Base-by-base conservation (phyloP, 2,113 vertebrate genomes). In the Sinocyclocheilus anshuiensis region DNA sequence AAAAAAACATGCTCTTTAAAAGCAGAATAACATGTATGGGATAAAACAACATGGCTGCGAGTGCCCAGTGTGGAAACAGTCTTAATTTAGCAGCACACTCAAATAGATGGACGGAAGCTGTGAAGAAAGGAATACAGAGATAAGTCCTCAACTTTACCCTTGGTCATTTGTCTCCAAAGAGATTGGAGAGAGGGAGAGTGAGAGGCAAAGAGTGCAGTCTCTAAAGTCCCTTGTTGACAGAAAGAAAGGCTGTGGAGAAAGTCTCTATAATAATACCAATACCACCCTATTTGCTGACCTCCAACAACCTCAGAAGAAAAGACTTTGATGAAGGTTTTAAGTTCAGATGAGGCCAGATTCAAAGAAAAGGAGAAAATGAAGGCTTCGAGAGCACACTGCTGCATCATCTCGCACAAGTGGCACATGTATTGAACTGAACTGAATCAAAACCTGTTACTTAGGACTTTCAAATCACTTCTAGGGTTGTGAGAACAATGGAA, bases 181-280 rank as follows among this genome's bases (percentile, higher is more conserved):
- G 48, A 86, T 79, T 61, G 77, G 57, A 74, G 50, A 89, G 26
- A 84, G 33, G 33, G 84, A 63, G 18, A 53, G 36, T 18, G n/a
- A n/a, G 22, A 45, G 55, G 50, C 50, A 77, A 61, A 84, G 29
- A 72, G 26, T 39, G 8, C 26, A 81, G 83, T 74, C 69, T 16
- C 59, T 88, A 42, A 84, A 86, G 79, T 29, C 85, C 33, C 26
- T 67, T 55, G 77, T 85, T 77, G 77, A 85, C 69, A 84, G 86
- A 82, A 85, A 87, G 75, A 79, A 87, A 67, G 57, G 33, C 69
- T 20, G n/a, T 16, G 61, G 16, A 72, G 29, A 75, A 76, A 42
- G 65, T 50, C 48, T 74, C 24, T 65, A 74, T 88, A 86, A 74
- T 84, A 74, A 74, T 59, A 33, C 77, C 71, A 84, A 86, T 75